Conservation (phyloP, 2,797 vertebrate genomes). For the Myripristis jacobus region DNA sequence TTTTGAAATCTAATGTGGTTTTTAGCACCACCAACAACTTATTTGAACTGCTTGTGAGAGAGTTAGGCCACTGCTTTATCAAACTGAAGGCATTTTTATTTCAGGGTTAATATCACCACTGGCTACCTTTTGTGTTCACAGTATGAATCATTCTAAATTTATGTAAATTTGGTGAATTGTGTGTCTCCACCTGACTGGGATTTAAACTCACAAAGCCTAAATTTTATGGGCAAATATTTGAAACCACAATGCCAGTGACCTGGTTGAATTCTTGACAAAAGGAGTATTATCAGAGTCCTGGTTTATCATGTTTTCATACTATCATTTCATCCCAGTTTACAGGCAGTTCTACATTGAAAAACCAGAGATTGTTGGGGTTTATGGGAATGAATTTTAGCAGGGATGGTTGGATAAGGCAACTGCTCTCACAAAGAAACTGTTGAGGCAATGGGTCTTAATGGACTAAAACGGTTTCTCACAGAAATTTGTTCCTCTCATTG, state of each 20-base stretch:
- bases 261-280: conserved; percentile 4
- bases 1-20: too few relatives aligned
- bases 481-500: too few relatives aligned
- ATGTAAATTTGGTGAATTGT: not conserved
- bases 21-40: too few relatives aligned
- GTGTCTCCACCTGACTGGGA: not conserved
- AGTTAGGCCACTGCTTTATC: too few relatives aligned
- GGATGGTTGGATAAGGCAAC: not conserved
- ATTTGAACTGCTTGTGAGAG: too few relatives aligned
- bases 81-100: too few relatives aligned
- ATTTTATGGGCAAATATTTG: not conserved
- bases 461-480: too few relatives aligned
- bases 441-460: not conserved
- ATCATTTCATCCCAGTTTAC: too few relatives aligned
- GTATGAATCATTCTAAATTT: too few relatives aligned
- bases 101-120: too few relatives aligned
- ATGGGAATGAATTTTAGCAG: not conserved
- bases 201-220: conserved; percentile 4
- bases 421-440: not conserved
- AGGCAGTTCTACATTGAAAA: not conserved
- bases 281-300: conserved; percentile 2
- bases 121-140: not conserved
- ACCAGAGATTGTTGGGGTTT: conserved; percentile 1
- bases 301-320: too few relatives aligned
- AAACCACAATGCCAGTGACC: not conserved